Percentiles rank a stretch among this genome's conserved stretches.
Evolutionary conservation across 1,140 invertebrate genomes (phyloP).

Genomic region (Cepaea nemoralis): DNA sequence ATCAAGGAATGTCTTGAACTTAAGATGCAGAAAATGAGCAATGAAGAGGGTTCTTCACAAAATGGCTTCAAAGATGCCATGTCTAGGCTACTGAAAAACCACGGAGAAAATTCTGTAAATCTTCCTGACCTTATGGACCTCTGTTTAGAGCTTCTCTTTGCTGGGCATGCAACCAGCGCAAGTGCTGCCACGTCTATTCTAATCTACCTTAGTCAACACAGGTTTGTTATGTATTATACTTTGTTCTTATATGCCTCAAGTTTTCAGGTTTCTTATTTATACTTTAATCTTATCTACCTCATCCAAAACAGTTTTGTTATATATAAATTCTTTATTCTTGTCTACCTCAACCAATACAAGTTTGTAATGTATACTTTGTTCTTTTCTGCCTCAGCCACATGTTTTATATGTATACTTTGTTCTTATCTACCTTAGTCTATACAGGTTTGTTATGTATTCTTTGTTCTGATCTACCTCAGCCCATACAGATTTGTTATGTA

Average conservation of each 20-base stretch:
- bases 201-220: slow-evolving; percentile 51
- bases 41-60: not conserved
- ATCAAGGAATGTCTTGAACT: slow-evolving; percentile 52
- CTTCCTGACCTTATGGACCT: slow-evolving; percentile 51
- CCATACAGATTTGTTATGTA: too few relatives aligned
- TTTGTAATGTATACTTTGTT: too few relatives aligned
- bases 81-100: slow-evolving; percentile 44
- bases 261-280: too few relatives aligned
- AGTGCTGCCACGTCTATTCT: slow-evolving; percentile 57
- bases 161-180: slow-evolving; percentile 55
- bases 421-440: too few relatives aligned
- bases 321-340: too few relatives aligned
- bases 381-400: too few relatives aligned
- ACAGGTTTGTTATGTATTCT: too few relatives aligned
- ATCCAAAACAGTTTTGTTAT: too few relatives aligned
- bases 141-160: slow-evolving; percentile 58
- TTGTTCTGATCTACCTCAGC: too few relatives aligned
- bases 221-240: slow-evolving; percentile 18
- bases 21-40: slow-evolving; percentile 14
- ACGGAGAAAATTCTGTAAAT: slow-evolving; percentile 45
- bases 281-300: too few relatives aligned
- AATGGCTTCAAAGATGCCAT: slow-evolving; percentile 46
- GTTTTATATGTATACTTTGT: too few relatives aligned
- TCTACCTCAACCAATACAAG: too few relatives aligned
- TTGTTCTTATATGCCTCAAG: not conserved